Base-by-base conservation (phyloP, 2,113 vertebrate species). In the Rhadina sibilatrix region DNA sequence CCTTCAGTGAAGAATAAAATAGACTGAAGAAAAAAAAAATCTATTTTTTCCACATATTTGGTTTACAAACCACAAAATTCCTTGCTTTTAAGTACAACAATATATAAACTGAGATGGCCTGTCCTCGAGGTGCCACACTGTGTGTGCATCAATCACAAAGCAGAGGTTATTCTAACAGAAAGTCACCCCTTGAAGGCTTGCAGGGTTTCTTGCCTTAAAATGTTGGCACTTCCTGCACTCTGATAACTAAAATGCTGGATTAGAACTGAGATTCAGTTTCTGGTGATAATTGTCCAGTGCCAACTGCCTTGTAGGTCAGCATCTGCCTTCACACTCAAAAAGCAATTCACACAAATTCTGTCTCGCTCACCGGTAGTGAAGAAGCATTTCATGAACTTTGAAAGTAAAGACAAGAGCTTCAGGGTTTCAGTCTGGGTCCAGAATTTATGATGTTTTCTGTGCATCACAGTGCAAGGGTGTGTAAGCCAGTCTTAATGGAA, bases 401-500 rank as follows among this genome's bases (percentile, higher is more conserved):
- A 87, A 94, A 94, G 93, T 65, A 86, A 89, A 94, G 90, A 81
- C 71, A 90, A 87, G 84, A 93, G 87, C 74, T 95, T 91, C 78
- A 54, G 79, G 30, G 74, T 95, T 96, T 97, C 89, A 90, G 87
- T 66, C 66, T 85, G 83, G 53, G n/a, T 60, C 56, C 87, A 54
- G 85, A 96, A 97, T 97, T 94, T 97, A 97, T 95, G 72, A 93
- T 93, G 90, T 93, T 97, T 96, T 94, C 89, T 92, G 94, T 96
- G 87, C 93, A 97, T 97, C 95, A 96, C 93, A 96, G 89, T 91
- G 56, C 87, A 95, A 92, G 92, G 94, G 93, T 96, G 86, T 92
- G 95, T 95, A 95, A 97, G 96, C 83, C 90, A 95, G 82, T 94
- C 91, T 97, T 97, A 97, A 97, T 95, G 95, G 96, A 96, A 95